These are phyloP conservation scores for Pantherophis alleghaniensis DNA, from an alignment of 2,797 vertebrate species.

Conservation along the genomic window DNA sequence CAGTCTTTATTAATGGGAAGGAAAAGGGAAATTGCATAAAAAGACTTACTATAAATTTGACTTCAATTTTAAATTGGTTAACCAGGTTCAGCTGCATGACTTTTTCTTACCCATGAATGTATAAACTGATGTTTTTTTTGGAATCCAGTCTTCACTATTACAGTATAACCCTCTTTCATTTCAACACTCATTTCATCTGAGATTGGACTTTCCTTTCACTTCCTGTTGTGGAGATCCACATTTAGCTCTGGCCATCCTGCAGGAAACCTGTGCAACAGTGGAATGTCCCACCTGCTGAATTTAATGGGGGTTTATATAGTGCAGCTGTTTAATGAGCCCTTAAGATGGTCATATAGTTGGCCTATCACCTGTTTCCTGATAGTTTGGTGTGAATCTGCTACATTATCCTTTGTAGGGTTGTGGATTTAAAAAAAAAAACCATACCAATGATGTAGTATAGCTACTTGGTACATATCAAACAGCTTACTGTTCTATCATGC, in stretches of 20 bases:
- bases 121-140: constrained; percentile 60
- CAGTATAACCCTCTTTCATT: constrained; percentile 54
- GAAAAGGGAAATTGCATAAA: constrained; percentile 1
- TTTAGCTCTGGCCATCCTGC: neutral
- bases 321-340: neutral
- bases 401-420: neutral
- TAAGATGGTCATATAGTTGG: neutral
- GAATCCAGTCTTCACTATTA: constrained; percentile 56
- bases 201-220: constrained; percentile 48
- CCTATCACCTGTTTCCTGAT: constrained; percentile 18
- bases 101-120: constrained; percentile 62
- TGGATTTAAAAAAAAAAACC: neutral
- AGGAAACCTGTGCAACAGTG: neutral
- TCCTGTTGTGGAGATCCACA: neutral
- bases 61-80: constrained; percentile 42
- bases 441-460: neutral
- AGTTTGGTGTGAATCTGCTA: neutral
- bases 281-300: constrained; percentile 4
- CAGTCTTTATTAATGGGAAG: constrained; percentile 42
- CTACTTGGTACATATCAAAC: neutral
- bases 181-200: constrained; percentile 47
- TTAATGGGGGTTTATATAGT: constrained; percentile 6
- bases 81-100: constrained; percentile 29
- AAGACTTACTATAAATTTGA: constrained; percentile 6
- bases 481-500: neutral